These are phyloP conservation scores for Hypomesus transpacificus DNA, from an alignment of 2,113 vertebrate genomes.

Conservation along the genomic window DNA sequence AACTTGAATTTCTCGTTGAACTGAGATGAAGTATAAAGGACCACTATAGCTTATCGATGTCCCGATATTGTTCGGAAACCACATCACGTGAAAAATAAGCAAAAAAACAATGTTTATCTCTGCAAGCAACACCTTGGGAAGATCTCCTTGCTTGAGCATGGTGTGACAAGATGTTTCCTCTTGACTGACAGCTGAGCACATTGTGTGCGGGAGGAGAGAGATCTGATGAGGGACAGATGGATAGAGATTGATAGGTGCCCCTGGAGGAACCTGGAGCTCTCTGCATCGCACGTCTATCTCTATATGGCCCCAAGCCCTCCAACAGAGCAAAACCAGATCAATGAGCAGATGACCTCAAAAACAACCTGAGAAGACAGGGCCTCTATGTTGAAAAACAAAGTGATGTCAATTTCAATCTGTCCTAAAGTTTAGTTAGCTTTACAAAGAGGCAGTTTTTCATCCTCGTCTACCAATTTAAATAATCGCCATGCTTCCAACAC, in stretches of 20 bases:
- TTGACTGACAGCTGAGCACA: neutral
- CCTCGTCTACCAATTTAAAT: too few species aligned
- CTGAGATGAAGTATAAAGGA: too few species aligned
- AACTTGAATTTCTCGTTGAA: too few species aligned
- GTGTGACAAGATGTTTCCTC: too few species aligned
- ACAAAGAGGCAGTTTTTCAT: neutral
- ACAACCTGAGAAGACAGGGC: too few species aligned
- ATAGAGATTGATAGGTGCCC: neutral
- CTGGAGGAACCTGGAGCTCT: neutral
- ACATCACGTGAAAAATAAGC: too few species aligned
- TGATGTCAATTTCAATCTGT: conserved; percentile 28
- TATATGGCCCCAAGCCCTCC: neutral
- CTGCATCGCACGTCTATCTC: conserved; percentile 3
- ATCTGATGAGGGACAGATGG: neutral
- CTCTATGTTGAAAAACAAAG: conserved; percentile 3
- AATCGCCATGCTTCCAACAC: too few species aligned
- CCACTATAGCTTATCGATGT: too few species aligned
- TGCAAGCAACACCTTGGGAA: too few species aligned
- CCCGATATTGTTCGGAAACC: too few species aligned
- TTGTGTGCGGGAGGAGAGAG: neutral
- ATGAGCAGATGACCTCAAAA: neutral
- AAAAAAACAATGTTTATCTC: too few species aligned
- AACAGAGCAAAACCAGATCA: conserved; percentile 27
- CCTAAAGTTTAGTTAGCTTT: conserved; percentile 9
- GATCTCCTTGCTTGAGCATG: too few species aligned